phyloP scores from a whole-genome alignment of 2,113 vertebrate species.

The Odocoileus virginianus region DNA sequence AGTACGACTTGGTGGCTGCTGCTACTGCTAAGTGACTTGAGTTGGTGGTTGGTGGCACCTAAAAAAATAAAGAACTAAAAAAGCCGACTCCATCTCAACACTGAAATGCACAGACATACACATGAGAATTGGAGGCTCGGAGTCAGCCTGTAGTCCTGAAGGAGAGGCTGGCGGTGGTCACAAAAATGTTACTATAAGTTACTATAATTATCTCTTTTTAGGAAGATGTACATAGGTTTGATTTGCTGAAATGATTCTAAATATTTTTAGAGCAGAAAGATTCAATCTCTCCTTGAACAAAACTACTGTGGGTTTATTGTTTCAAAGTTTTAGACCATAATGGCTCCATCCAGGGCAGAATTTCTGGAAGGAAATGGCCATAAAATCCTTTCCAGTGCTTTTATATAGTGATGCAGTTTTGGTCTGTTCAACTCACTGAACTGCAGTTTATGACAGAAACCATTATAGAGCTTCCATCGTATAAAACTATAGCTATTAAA shows the following conservation, averaged over 20 bases:
- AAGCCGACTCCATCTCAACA: accelerated
- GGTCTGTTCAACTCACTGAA: background rate
- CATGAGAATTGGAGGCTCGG: background rate
- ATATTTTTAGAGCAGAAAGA: background rate
- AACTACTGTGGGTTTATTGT: background rate
- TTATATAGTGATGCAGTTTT: background rate
- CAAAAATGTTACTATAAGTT: background rate
- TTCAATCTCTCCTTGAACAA: background rate
- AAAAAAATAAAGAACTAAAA: background rate
- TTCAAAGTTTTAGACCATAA: background rate
- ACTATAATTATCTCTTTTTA: background rate
- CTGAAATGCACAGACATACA: background rate
- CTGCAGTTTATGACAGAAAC: background rate
- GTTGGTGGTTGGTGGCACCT: background rate
- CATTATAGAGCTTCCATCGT: background rate
- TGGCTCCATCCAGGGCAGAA: background rate
- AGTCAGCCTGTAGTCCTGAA: background rate
- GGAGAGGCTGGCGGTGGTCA: background rate
- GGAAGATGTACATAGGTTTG: background rate
- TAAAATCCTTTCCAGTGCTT: background rate
- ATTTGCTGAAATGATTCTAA: background rate
- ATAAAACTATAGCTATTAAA: background rate
- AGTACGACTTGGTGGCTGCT: background rate
- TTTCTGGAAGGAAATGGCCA: background rate
- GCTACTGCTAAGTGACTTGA: background rate